These are phyloP conservation scores for Limnephilus marmoratus DNA, from an alignment of 2,888 invertebrate genomes.

Conservation along the genomic window DNA sequence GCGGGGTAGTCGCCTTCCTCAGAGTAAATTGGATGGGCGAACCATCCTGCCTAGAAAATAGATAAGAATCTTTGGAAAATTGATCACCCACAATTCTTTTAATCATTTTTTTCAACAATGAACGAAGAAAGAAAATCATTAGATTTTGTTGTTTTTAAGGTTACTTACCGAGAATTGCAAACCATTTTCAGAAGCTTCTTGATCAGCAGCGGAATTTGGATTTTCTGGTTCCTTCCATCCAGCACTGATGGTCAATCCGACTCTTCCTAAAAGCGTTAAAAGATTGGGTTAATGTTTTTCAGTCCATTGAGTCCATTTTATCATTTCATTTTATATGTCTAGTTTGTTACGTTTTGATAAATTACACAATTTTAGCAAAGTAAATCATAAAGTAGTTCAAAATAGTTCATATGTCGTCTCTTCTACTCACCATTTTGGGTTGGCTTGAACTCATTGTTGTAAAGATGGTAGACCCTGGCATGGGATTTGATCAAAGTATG, in stretches of 20 bases:
- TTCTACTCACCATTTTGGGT: slow-evolving; percentile 68
- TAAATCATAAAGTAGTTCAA: too few relatives aligned
- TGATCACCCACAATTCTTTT: background rate
- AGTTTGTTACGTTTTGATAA: background rate
- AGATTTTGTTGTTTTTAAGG: background rate
- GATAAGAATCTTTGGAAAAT: background rate
- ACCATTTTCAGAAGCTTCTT: slow-evolving; percentile 66
- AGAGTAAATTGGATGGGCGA: slow-evolving; percentile 79
- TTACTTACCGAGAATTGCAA: slow-evolving; percentile 72
- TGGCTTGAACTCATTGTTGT: slow-evolving; percentile 74
- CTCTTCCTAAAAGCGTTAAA: slow-evolving; percentile 39
- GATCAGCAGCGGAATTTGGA: slow-evolving; percentile 46
- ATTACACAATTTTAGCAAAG: background rate
- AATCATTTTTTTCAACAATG: background rate
- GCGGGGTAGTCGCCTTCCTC: slow-evolving; percentile 80
- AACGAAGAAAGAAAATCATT: background rate
- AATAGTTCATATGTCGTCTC: too few relatives aligned
- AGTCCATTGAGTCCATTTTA: too few relatives aligned
- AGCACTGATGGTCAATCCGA: slow-evolving; percentile 52
- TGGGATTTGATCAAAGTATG: slow-evolving; percentile 82
- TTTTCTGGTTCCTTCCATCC: slow-evolving; percentile 46
- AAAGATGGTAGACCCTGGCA: slow-evolving; percentile 79
- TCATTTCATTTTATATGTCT: background rate
- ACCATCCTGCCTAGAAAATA: slow-evolving; percentile 74
- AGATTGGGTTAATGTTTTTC: background rate